Percentiles rank a stretch among this genome's conserved stretches.
phyloP scores from a whole-genome alignment of 2,888 invertebrate species.

The Ametastegia equiseti region DNA sequence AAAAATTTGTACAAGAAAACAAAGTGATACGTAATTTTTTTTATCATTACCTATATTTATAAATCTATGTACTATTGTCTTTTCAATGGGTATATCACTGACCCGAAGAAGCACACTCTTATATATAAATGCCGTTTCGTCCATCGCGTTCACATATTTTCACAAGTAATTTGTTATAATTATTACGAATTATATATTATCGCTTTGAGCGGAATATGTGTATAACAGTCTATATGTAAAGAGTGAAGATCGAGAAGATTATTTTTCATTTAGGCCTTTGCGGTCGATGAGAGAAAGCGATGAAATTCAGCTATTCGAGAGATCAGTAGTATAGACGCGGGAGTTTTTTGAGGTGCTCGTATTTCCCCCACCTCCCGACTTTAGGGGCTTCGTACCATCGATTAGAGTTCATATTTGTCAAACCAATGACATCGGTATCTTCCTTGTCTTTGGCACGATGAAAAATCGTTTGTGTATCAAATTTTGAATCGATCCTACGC shows the following conservation, averaged over 20 bases:
- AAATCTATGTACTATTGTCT: slow-evolving; percentile 51
- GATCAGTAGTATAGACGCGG: neutral
- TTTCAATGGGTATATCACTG: neutral
- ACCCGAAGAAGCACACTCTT: neutral
- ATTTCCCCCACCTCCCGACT: slow-evolving; percentile 30
- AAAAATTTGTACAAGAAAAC: neutral
- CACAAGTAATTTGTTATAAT: neutral
- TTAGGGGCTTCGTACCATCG: neutral
- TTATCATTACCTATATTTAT: slow-evolving; percentile 7
- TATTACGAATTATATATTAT: neutral
- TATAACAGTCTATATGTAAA: too few species aligned
- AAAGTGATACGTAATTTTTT: neutral
- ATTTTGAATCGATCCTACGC: too few species aligned
- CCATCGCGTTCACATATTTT: neutral
- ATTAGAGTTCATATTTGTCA: neutral
- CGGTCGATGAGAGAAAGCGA: slow-evolving; percentile 46
- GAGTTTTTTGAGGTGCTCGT: too few species aligned
- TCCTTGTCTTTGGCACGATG: neutral
- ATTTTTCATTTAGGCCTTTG: neutral
- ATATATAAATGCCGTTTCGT: neutral
- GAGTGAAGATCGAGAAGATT: neutral
- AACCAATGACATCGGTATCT: neutral
- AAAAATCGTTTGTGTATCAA: neutral
- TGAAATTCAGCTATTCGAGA: slow-evolving; percentile 53
- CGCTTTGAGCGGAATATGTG: neutral